Evolutionary conservation across 2,113 vertebrate species (phyloP).

Genomic region (Austrofundulus limnaeus): DNA sequence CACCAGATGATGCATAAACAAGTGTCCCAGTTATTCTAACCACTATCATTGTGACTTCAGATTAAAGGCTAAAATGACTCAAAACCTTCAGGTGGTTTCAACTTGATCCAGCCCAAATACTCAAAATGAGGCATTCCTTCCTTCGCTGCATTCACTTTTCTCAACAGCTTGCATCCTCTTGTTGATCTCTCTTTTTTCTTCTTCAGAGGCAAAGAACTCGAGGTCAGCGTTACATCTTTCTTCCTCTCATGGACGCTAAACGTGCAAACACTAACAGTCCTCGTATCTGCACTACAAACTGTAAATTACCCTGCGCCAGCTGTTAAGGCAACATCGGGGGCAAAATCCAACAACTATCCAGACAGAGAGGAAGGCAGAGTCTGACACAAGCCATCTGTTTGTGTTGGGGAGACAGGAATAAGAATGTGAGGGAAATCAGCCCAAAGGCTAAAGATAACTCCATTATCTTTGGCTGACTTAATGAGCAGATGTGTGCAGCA

Average conservation of each 20-base stretch:
- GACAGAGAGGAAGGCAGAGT: conserved; percentile 20
- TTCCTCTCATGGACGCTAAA: conserved; percentile 15
- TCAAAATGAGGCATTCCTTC: no score
- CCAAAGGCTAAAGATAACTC: conserved; percentile 48
- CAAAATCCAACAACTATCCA: conserved; percentile 22
- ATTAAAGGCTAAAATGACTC: no score
- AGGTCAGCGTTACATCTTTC: conserved; percentile 14
- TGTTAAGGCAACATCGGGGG: conserved; percentile 37
- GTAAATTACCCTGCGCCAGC: conserved; percentile 49
- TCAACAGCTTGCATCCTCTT: neutral
- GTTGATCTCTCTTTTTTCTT: neutral
- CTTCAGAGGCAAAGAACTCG: conserved; percentile 11
- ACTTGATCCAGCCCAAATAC: neutral
- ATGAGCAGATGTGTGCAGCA: conserved; percentile 60
- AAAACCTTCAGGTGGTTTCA: no score
- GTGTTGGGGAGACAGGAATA: neutral
- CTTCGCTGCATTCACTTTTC: no score
- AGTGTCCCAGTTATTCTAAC: no score
- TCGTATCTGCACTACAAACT: conserved; percentile 15
- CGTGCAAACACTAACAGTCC: conserved; percentile 8
- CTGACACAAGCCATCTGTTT: conserved; percentile 42
- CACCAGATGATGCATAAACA: no score
- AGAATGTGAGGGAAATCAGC: conserved; percentile 26
- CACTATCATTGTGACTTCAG: no score
- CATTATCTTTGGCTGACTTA: conserved; percentile 27